Conservation (phyloP, 2,113 vertebrate genomes). For the Eretmochelys imbricata region DNA sequence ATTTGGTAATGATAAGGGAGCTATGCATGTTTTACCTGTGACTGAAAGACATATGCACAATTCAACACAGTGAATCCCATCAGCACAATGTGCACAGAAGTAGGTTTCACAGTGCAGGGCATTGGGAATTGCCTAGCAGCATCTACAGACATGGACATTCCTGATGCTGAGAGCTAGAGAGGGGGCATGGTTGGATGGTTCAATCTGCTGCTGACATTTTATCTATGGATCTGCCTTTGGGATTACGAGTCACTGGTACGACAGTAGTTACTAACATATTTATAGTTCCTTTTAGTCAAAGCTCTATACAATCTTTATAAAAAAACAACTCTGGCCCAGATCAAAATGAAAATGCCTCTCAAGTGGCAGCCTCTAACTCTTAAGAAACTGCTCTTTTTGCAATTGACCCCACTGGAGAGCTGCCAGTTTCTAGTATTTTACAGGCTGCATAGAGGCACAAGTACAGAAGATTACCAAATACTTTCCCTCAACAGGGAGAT, state of each 20-base stretch:
- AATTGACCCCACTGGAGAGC: background rate
- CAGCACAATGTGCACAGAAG: fast-evolving
- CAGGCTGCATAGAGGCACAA: background rate
- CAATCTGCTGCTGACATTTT: background rate
- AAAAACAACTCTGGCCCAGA: slow-evolving; percentile 11
- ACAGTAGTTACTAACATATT: slow-evolving; percentile 42
- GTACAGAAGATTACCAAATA: background rate
- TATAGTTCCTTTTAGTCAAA: background rate
- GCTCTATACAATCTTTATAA: background rate
- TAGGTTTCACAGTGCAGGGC: background rate
- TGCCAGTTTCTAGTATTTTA: background rate
- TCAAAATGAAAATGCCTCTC: background rate
- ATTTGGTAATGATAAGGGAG: background rate
- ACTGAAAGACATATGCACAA: background rate
- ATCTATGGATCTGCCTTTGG: background rate
- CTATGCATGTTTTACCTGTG: background rate
- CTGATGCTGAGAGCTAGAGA: background rate
- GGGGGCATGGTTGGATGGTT: background rate
- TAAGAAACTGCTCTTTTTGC: background rate
- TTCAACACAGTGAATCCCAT: background rate
- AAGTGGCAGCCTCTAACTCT: background rate
- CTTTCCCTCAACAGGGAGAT: slow-evolving; percentile 6
- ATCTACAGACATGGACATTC: background rate
- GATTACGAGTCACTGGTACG: background rate
- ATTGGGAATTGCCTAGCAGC: background rate